Percentiles rank a stretch among this genome's conserved stretches.
Conservation (phyloP, 2,113 vertebrate genomes). For the Hydrolagus affinis region DNA sequence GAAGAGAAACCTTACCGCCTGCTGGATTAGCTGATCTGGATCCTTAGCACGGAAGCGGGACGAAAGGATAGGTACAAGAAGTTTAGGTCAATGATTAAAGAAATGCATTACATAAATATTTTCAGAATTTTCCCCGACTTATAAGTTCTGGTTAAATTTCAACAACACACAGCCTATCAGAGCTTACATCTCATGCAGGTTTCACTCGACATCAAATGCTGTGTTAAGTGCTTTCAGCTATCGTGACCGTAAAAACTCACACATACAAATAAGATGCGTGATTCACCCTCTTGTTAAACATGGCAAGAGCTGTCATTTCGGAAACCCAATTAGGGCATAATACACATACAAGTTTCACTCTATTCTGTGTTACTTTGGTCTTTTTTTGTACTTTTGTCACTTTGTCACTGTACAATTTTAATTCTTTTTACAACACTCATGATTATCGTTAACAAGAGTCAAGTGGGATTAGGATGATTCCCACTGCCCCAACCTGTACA, state of each 20-base stretch:
- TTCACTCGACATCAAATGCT: neutral
- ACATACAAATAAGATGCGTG: neutral
- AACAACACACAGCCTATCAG: neutral
- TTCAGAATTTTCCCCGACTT: neutral
- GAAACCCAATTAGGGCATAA: neutral
- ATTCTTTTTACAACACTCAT: no score
- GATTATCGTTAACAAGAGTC: no score
- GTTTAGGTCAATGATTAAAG: constrained; percentile 34
- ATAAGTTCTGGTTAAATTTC: neutral
- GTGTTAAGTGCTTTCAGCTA: neutral
- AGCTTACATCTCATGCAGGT: neutral
- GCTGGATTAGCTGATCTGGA: constrained; percentile 99
- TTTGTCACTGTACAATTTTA: neutral
- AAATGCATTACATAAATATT: constrained; percentile 64
- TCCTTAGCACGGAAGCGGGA: constrained; percentile 86
- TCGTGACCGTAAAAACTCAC: neutral
- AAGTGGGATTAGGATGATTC: no score
- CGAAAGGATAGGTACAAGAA: constrained; percentile 72
- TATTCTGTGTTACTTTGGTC: neutral
- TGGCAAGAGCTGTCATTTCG: neutral
- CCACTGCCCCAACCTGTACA: no score
- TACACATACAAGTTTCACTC: neutral
- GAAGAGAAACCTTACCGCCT: constrained; percentile 72
- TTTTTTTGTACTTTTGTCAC: neutral
- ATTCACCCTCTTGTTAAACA: neutral